Conservation (phyloP, 1,140 invertebrate species). For the Drosophila oshimai region DNA sequence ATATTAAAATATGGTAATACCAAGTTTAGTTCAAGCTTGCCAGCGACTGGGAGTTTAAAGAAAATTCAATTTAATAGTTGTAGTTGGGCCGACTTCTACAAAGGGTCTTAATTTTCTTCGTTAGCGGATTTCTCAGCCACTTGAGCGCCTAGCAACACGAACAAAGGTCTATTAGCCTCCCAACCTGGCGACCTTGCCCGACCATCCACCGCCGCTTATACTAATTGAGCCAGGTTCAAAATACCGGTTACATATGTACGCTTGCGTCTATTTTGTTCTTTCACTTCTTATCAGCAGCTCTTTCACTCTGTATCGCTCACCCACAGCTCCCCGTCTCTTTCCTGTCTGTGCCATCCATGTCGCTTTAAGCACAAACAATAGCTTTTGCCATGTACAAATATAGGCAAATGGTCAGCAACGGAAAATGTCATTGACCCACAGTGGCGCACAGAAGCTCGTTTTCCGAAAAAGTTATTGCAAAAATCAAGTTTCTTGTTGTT, state of each 20-base stretch:
- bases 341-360: background rate
- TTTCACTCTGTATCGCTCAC: background rate
- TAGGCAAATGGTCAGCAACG: slow-evolving; percentile 44
- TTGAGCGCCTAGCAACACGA: slow-evolving; percentile 11
- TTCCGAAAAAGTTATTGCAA: no score
- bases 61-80: no score
- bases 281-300: slow-evolving; percentile 17
- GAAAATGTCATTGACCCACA: slow-evolving; percentile 77
- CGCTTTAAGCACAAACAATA: slow-evolving; percentile 44
- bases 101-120: background rate
- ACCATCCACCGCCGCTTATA: slow-evolving; percentile 14
- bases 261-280: background rate
- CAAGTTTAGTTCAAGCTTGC: background rate
- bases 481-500: no score
- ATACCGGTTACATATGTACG: background rate
- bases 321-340: background rate
- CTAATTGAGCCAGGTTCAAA: slow-evolving; percentile 20
- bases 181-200: slow-evolving; percentile 22
- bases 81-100: background rate
- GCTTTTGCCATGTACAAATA: slow-evolving; percentile 42
- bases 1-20: no score
- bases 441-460: no score
- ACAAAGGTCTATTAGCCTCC: slow-evolving; percentile 23
- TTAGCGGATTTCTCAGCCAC: background rate
- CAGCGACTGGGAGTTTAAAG: background rate